Conservation (phyloP, 2,888 invertebrate genomes). For the Anorthoa munda region DNA sequence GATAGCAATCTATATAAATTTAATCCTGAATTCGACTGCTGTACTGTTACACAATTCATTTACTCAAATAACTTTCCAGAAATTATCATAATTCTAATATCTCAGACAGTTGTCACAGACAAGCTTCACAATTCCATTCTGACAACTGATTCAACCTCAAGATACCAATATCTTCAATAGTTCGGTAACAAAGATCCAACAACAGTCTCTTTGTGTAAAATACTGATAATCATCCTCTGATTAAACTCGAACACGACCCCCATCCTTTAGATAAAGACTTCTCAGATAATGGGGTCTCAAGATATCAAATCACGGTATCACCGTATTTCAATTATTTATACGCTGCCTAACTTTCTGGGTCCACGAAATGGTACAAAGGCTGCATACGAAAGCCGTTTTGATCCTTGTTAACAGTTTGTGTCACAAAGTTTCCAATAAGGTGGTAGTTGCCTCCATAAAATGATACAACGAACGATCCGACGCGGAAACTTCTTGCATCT, state of each 20-base stretch:
- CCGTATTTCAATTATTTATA: conserved; percentile 51
- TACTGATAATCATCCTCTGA: conserved; percentile 25
- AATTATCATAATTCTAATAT: conserved; percentile 20
- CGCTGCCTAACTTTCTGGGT: conserved; percentile 38
- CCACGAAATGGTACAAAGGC: conserved; percentile 24
- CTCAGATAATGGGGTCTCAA: conserved; percentile 32
- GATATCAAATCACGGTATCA: conserved; percentile 40
- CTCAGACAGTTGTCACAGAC: conserved; percentile 6
- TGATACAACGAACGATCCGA: conserved; percentile 47
- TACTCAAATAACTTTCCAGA: background rate
- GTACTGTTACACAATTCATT: conserved; percentile 4
- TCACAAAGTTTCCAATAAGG: conserved; percentile 53
- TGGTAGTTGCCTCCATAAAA: conserved; percentile 48
- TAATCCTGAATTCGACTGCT: too few relatives aligned
- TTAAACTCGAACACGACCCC: conserved; percentile 32
- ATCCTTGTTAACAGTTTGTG: conserved; percentile 58
- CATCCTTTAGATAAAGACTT: conserved; percentile 10
- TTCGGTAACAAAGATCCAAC: conserved; percentile 2
- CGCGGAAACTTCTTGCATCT: conserved; percentile 52
- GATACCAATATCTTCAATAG: conserved; percentile 39
- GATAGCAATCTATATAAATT: too few relatives aligned
- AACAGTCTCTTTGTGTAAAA: conserved; percentile 49
- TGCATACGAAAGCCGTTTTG: conserved; percentile 43
- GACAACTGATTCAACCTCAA: conserved; percentile 32
- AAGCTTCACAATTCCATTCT: conserved; percentile 21